These are phyloP conservation scores for Cyphomyrus plagiostoma DNA, from an alignment of 2,113 vertebrate species.

Conservation along the genomic window DNA sequence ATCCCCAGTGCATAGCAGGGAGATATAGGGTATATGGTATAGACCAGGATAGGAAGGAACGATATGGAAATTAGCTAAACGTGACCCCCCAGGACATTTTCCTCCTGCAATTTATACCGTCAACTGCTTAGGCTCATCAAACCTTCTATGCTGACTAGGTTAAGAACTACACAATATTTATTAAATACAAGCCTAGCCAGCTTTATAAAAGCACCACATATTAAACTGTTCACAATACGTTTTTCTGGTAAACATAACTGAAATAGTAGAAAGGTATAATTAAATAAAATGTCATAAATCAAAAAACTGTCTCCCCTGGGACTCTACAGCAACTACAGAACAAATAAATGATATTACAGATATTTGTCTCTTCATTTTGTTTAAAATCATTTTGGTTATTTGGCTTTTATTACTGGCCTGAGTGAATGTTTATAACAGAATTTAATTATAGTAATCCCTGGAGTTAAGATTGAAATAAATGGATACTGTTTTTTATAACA, in stretches of 20 bases:
- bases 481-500: conserved; percentile 17
- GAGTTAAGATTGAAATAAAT: conserved; percentile 27
- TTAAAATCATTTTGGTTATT: neutral
- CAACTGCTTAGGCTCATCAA: neutral
- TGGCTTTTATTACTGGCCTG: neutral
- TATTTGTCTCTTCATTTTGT: neutral
- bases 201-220: neutral
- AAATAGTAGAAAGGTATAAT: neutral
- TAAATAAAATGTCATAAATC: neutral
- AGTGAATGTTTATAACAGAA: neutral
- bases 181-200: neutral
- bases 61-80: neutral
- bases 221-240: neutral
- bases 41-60: neutral
- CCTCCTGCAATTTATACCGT: neutral
- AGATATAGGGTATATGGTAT: neutral
- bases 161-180: neutral
- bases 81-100: too few species aligned
- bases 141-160: neutral
- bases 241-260: neutral
- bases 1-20: neutral
- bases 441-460: conserved; percentile 11
- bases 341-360: neutral
- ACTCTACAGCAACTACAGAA: neutral
- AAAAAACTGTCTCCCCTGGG: neutral